Percentiles rank a stretch among this genome's conserved stretches.
Conservation (phyloP, 2,888 invertebrate genomes). For the Ophion ventricosus region DNA sequence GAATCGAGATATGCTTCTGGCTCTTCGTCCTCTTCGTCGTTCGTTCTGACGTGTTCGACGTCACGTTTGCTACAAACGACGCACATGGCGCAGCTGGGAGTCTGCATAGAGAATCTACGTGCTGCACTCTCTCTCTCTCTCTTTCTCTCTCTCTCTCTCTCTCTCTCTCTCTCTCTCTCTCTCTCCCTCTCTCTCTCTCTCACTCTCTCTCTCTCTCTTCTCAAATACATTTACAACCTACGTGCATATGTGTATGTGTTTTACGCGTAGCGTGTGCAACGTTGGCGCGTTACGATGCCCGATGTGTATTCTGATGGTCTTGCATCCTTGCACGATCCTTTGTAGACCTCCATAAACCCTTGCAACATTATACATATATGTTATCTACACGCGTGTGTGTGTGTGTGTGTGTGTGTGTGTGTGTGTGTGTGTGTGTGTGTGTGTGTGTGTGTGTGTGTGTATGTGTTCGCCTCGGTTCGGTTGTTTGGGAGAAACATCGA, state of each 20-base stretch:
- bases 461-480: slow-evolving; percentile 6
- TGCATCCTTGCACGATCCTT: slow-evolving; percentile 45
- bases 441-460: not conserved
- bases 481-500: slow-evolving; percentile 34
- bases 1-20: slow-evolving; percentile 35
- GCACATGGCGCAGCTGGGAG: slow-evolving; percentile 82
- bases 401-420: not conserved
- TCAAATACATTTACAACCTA: slow-evolving; percentile 35
- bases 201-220: slow-evolving; percentile 1
- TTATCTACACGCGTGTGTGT: not conserved
- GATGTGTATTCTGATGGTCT: slow-evolving; percentile 59
- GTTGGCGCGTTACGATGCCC: slow-evolving; percentile 64
- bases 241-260: slow-evolving; percentile 24
- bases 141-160: not conserved
- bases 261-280: slow-evolving; percentile 66
- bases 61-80: slow-evolving; percentile 83
- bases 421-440: slow-evolving; percentile 5
- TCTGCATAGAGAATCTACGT: slow-evolving; percentile 79
- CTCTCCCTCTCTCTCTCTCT: not conserved
- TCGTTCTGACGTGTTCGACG: slow-evolving; percentile 76
- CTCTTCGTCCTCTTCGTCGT: slow-evolving; percentile 41
- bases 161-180: slow-evolving; percentile 9
- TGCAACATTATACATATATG: not conserved
- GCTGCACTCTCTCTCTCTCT: slow-evolving; percentile 64
- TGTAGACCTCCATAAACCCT: slow-evolving; percentile 44